Base-by-base conservation (phyloP, 92 coral and sea anemone genomes). In the Epizoanthus illoricatus region DNA sequence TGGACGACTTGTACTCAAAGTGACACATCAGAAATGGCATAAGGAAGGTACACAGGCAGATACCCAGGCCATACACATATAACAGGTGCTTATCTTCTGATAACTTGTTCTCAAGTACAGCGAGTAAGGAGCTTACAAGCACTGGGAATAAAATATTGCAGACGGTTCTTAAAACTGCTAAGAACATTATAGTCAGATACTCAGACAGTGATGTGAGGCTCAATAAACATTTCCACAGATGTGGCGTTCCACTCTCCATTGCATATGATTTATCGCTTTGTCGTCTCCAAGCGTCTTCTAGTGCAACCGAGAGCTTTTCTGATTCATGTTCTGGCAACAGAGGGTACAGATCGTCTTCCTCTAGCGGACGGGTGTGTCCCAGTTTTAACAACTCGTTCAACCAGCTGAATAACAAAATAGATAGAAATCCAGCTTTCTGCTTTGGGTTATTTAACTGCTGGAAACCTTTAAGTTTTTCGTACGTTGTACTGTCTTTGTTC, bases 271-370 rank as follows among this genome's bases (percentile, higher is more conserved):
- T 17, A 15, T 40, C 45, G 1, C 55, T 13, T 42, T 70, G 24
- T 42, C 18, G 74, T 70, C 45, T 49, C 74, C 74, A 70, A 11
- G 74, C 52, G 52, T 45, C 52, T 10, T 45, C 52, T 1, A 45
- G 52, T 3, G 52, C 52, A 45, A 45, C 52, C 52, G 52, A 45
- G 52, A 45, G 52, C 52, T 4, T 45, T 57, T 24, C 49, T 15
- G 80, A 74, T 74, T 74, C 65, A 40, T 74, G 66, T 64, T 74
- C 66, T 39, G 80, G 65, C n/a, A 74, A 43, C 17, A 56, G 80
- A 55, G 80, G 20, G 43, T 54, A 72, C 12, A 72, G 61, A 23
- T 72, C 76, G 2, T 72, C 61, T 18, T 10, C 28, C 62, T 72
- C 62, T 10, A 72, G 43, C 2, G 76, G 76, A 49, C 76, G 76